Conservation (phyloP, 2,113 vertebrate species). For the Charina bottae region DNA sequence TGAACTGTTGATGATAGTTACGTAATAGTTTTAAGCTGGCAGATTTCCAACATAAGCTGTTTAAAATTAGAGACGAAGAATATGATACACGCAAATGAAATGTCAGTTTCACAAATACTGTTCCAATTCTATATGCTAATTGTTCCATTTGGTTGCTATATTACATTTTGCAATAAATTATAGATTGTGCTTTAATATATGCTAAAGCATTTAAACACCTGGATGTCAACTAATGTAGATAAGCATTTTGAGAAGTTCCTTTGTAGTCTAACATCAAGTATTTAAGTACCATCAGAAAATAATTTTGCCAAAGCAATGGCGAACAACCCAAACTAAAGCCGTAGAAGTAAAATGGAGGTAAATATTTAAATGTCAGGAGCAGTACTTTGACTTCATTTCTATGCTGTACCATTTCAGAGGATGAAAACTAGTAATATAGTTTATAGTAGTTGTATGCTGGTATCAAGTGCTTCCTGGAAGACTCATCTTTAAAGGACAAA, state of each 20-base stretch:
- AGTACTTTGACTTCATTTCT: background rate
- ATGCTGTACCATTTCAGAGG: background rate
- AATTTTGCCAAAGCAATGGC: background rate
- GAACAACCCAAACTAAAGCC: background rate
- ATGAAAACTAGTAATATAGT: background rate
- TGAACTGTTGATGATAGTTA: conserved; percentile 78
- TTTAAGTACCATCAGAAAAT: background rate
- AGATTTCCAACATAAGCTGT: conserved; percentile 74
- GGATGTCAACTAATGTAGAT: conserved; percentile 45
- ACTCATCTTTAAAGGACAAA: background rate
- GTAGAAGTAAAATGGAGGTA: background rate
- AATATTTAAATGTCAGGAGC: background rate
- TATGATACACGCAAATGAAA: conserved; percentile 71
- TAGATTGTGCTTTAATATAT: conserved; percentile 42
- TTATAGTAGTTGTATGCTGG: background rate
- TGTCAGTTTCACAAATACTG: conserved; percentile 70
- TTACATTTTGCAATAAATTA: conserved; percentile 53
- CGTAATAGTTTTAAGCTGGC: conserved; percentile 77
- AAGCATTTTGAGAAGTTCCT: background rate
- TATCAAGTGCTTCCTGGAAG: background rate
- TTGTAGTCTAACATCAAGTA: conserved; percentile 1
- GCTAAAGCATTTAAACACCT: conserved; percentile 52
- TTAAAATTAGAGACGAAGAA: conserved; percentile 72
- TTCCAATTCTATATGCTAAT: conserved; percentile 44
- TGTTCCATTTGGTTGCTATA: conserved; percentile 56